Conservation (phyloP, 2,113 vertebrate species). For the Numida meleagris region DNA sequence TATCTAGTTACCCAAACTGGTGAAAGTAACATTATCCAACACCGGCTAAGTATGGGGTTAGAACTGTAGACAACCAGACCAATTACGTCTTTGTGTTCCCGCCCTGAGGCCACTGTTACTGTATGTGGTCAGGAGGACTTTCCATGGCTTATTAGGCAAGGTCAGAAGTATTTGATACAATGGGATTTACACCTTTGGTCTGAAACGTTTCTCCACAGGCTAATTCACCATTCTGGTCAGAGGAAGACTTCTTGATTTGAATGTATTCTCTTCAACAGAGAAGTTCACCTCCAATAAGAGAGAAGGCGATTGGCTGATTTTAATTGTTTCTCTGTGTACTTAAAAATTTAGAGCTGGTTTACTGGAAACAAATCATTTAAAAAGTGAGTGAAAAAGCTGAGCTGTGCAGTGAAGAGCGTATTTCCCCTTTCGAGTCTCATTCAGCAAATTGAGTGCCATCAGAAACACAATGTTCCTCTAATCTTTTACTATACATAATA, state of each 20-base stretch:
- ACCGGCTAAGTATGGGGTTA: neutral
- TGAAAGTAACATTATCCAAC: neutral
- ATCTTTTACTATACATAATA: neutral
- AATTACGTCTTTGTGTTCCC: neutral
- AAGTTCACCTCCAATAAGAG: neutral
- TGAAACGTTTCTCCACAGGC: neutral
- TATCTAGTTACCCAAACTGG: constrained; percentile 7
- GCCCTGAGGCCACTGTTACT: neutral
- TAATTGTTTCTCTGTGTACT: neutral
- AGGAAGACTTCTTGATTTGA: neutral
- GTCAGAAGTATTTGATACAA: neutral
- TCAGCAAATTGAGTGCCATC: neutral
- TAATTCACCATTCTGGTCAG: neutral
- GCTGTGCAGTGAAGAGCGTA: neutral
- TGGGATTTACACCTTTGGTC: neutral
- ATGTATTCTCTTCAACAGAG: neutral
- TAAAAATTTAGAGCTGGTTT: neutral
- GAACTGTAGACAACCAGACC: neutral
- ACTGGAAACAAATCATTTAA: neutral
- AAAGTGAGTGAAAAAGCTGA: neutral
- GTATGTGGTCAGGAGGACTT: neutral
- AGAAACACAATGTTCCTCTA: rapidly evolving
- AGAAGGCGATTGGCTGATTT: neutral
- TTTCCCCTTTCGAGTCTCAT: neutral
- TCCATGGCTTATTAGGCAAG: neutral